These are phyloP conservation scores for Galeruca laticollis DNA, from an alignment of 2,888 invertebrate species.

Conservation along the genomic window DNA sequence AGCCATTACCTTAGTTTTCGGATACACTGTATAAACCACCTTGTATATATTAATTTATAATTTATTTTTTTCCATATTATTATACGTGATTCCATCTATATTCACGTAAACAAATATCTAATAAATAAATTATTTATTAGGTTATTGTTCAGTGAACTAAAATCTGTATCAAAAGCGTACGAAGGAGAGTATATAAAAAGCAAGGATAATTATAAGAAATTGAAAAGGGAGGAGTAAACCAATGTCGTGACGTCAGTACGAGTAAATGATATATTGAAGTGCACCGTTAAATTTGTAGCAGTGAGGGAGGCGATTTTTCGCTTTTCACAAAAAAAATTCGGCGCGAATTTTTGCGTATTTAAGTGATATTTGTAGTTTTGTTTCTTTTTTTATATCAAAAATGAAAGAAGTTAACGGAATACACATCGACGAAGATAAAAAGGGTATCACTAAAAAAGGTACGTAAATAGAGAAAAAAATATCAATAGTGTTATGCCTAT, in stretches of 20 bases:
- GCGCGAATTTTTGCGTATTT: slow-evolving; percentile 8
- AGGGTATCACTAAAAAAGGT: slow-evolving; percentile 43
- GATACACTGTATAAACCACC: background rate
- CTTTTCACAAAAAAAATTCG: slow-evolving; percentile 19
- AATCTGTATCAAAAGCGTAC: slow-evolving; percentile 38
- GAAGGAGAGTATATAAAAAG: slow-evolving; percentile 50
- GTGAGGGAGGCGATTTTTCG: slow-evolving; percentile 43
- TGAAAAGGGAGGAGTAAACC: slow-evolving; percentile 60
- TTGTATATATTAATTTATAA: background rate
- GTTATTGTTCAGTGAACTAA: slow-evolving; percentile 42
- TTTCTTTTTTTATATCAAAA: background rate
- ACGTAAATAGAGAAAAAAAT: background rate
- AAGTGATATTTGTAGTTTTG: slow-evolving; percentile 20
- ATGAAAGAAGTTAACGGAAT: slow-evolving; percentile 43
- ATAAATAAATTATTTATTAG: slow-evolving; percentile 19
- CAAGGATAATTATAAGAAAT: slow-evolving; percentile 56
- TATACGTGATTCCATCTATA: background rate
- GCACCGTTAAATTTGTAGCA: slow-evolving; percentile 50
- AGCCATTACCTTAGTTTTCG: too few relatives aligned
- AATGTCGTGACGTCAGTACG: slow-evolving; percentile 59
- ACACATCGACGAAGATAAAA: slow-evolving; percentile 39
- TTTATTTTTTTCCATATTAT: background rate
- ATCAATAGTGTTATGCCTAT: background rate
- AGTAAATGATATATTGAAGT: slow-evolving; percentile 57
- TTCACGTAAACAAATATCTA: background rate